Conservation (phyloP, 2,888 invertebrate species). For the Morpho deidamia region DNA sequence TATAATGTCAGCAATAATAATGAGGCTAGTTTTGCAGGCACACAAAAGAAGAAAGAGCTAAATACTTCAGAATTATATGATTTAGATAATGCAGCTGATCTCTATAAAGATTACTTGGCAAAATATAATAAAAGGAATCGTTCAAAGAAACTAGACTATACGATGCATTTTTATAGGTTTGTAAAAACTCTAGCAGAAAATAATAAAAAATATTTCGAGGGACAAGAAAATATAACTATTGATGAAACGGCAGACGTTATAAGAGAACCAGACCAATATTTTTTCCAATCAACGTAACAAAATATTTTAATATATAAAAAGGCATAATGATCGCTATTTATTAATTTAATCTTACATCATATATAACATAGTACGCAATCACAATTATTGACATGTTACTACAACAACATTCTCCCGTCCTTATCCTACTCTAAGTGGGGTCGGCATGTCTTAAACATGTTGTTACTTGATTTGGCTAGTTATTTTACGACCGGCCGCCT, state of each 20-base stretch:
- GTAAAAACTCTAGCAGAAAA: conserved; percentile 45
- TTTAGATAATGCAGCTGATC: conserved; percentile 35
- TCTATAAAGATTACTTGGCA: conserved; percentile 35
- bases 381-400: too few relatives aligned
- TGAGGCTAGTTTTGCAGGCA: conserved; percentile 15
- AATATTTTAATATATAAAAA: too few relatives aligned
- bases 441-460: too few relatives aligned
- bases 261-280: not conserved
- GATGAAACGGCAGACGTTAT: conserved; percentile 1
- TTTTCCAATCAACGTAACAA: not conserved
- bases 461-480: too few relatives aligned
- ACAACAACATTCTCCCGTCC: too few relatives aligned
- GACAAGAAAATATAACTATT: not conserved
- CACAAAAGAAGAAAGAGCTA: conserved; percentile 20
- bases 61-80: conserved; percentile 37
- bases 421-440: too few relatives aligned
- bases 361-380: too few relatives aligned
- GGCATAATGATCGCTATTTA: too few relatives aligned
- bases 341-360: too few relatives aligned
- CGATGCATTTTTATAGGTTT: conserved; percentile 43
- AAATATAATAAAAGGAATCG: conserved; percentile 31
- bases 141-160: conserved; percentile 27
- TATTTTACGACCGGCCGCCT: too few relatives aligned
- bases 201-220: conserved; percentile 31
- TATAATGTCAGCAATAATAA: conserved; percentile 27